A percentile compares a stretch with the other conserved stretches of the same genome.
Conservation (phyloP, 2,888 invertebrate genomes). For the Mesoligia furuncula region DNA sequence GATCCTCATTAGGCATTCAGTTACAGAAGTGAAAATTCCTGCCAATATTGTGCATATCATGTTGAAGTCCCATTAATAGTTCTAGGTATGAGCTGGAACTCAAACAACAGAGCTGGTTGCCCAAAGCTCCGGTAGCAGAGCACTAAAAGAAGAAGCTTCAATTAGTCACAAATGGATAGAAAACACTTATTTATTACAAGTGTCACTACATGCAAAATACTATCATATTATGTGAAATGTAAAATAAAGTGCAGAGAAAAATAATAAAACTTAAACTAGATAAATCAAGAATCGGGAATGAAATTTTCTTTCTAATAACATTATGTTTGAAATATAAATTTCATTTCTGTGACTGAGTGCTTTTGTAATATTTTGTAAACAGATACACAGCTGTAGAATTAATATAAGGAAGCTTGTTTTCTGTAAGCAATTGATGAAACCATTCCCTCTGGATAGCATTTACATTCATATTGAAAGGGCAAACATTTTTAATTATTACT, state of each 20-base stretch:
- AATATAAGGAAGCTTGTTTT: constrained; percentile 43
- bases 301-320: background rate
- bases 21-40: constrained; percentile 38
- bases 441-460: constrained; percentile 36
- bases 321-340: background rate
- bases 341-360: constrained; percentile 40
- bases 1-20: constrained; percentile 47
- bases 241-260: background rate
- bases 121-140: constrained; percentile 10
- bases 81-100: constrained; percentile 8
- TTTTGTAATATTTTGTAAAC: constrained; percentile 9
- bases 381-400: constrained; percentile 12
- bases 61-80: constrained; percentile 18
- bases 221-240: background rate
- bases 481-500: constrained; percentile 28
- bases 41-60: constrained; percentile 3
- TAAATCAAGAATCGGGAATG: background rate
- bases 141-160: constrained; percentile 40
- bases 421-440: constrained; percentile 46
- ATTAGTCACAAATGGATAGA: constrained; percentile 23
- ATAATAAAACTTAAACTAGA: background rate
- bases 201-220: constrained; percentile 13
- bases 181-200: background rate
- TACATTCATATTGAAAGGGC: constrained; percentile 49
- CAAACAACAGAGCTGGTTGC: constrained; percentile 14